A percentile compares a stretch with the other conserved stretches of the same genome.
phyloP scores from a whole-genome alignment of 2,797 vertebrate species.

The Coranthus polyacanthus region DNA sequence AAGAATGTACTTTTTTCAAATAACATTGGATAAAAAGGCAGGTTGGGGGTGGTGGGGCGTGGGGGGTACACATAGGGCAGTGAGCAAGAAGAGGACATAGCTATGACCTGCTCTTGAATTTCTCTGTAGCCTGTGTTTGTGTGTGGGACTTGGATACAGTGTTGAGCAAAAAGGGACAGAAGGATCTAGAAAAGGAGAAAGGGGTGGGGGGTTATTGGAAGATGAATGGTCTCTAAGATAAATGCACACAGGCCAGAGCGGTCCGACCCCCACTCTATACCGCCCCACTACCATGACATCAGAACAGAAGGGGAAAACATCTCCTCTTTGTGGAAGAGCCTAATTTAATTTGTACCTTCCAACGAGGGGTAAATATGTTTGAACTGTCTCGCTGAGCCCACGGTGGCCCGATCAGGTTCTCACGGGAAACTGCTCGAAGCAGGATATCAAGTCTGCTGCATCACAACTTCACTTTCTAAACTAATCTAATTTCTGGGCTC shows the following conservation, averaged over 20 bases:
- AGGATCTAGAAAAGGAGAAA: slow-evolving; percentile 70
- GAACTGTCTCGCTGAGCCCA: slow-evolving; percentile 92
- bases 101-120: slow-evolving; percentile 57
- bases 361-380: slow-evolving; percentile 99
- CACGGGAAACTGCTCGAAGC: slow-evolving; percentile 94
- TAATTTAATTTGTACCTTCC: slow-evolving; percentile 99
- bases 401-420: slow-evolving; percentile 90
- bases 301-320: slow-evolving; percentile 99
- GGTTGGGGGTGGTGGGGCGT: not conserved
- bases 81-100: slow-evolving; percentile 42
- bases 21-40: slow-evolving; percentile 36
- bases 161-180: slow-evolving; percentile 86
- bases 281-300: slow-evolving; percentile 99
- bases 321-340: slow-evolving; percentile 94
- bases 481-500: slow-evolving; percentile 94
- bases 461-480: slow-evolving; percentile 93
- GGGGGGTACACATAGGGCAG: slow-evolving; percentile 24
- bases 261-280: slow-evolving; percentile 88
- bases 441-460: slow-evolving; percentile 91
- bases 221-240: slow-evolving; percentile 95
- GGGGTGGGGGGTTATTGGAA: slow-evolving; percentile 78
- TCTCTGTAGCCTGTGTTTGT: slow-evolving; percentile 32
- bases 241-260: slow-evolving; percentile 91
- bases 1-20: slow-evolving; percentile 62
- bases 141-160: slow-evolving; percentile 87